These are phyloP conservation scores for Hirtodrosophila duncani DNA, from an alignment of 2,888 invertebrate species.

Conservation along the genomic window DNA sequence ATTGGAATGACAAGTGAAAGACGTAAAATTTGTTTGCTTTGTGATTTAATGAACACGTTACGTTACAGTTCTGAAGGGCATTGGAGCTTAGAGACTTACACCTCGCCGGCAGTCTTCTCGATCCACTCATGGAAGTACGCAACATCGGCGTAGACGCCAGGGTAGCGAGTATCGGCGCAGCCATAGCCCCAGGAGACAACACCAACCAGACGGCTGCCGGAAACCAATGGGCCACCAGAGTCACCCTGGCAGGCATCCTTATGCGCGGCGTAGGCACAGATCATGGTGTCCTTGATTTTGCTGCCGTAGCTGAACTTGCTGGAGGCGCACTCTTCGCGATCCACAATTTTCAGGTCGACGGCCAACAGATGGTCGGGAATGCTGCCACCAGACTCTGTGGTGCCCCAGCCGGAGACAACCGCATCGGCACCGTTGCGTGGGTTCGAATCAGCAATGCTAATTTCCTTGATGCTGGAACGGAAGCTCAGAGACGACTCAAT, in stretches of 20 bases:
- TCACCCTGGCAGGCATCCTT: conserved; percentile 78
- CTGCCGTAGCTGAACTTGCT: conserved; percentile 34
- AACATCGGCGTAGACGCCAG: conserved; percentile 77
- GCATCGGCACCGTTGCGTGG: conserved; percentile 62
- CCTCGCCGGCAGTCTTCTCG: conserved; percentile 30
- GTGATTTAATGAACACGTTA: conserved; percentile 36
- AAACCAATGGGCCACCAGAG: conserved; percentile 61
- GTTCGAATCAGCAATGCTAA: conserved; percentile 59
- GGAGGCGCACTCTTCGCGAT: conserved; percentile 16
- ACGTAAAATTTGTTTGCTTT: conserved; percentile 6
- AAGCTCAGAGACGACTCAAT: conserved; percentile 56
- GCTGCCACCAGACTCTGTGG: conserved; percentile 43
- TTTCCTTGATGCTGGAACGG: conserved; percentile 42
- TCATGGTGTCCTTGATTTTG: conserved; percentile 42
- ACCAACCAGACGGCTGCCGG: conserved; percentile 47
- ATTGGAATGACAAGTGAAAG: conserved; percentile 13
- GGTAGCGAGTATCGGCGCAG: conserved; percentile 74
- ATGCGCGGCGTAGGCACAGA: conserved; percentile 38
- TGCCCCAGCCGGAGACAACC: conserved; percentile 76
- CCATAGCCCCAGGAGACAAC: conserved; percentile 78
- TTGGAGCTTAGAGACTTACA: conserved; percentile 26
- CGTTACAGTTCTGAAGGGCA: not conserved
- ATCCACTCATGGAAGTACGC: conserved; percentile 45
- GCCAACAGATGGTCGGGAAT: conserved; percentile 38
- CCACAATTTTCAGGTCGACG: conserved; percentile 44